Evolutionary conservation across 2,113 vertebrate species (phyloP), one percentile per base, ranked within the genome.

Genomic region (Scomber japonicus): DNA sequence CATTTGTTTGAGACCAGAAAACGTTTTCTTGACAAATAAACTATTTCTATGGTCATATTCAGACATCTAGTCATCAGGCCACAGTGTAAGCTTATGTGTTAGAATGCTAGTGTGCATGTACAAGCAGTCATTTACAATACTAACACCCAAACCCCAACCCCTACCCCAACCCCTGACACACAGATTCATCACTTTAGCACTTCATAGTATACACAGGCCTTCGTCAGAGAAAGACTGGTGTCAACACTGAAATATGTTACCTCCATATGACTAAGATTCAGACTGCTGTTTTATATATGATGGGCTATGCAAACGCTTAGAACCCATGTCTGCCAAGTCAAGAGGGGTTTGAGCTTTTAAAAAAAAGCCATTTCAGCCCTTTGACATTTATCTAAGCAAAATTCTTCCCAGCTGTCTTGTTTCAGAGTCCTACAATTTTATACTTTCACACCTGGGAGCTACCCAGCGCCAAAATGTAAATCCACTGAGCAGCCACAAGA

Each of bases 261-360:
- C 19, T 81, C 74, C 63, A 49, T 31, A 73, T 62, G 69, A 73
- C 77, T 56, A 45, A 31, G 67, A 40, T 51, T 86, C 82, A 86
- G 75, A 53, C 75, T 56, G 51, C 68, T 84, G 84, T 49, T 73
- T 59, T 59, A 51, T 77, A 81, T 74, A 85, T 84, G 70, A 87
- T 72, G 59, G 63, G 40, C 49, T 59, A 15, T 19, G 7, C 45
- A 19, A 27, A 27, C 54, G 71, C n/a, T 44, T 27, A 57, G 73
- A 71, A 50, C 71, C 55, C 14, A 19, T 19, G 16, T 40, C 70
- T 54, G 65, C 46, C 51, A 49, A 77, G 19, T 64, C 13, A 8
- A 50, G 9, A 51, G 2, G 24, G 40, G 7, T 63, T 51, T n/a
- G 11, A 73, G 31, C 13, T 2, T 13, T 31, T 5, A 59, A 45